phyloP scores from a whole-genome alignment of 2,888 invertebrate species.

The Orgyia antiqua region DNA sequence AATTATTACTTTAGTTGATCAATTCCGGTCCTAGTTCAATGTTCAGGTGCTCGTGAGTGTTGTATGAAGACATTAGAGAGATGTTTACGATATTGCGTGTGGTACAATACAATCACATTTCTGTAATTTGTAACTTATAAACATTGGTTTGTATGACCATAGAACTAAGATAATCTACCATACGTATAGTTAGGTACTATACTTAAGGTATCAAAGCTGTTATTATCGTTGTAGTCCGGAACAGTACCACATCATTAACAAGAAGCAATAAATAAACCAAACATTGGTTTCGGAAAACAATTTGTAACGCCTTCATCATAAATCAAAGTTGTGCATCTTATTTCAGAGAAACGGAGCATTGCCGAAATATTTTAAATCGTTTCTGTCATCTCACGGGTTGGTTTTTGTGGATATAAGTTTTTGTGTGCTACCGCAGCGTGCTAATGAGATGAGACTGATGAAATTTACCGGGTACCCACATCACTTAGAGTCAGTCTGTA shows the following conservation, averaged over 20 bases:
- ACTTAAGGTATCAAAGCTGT: constrained; percentile 15
- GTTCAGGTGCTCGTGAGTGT: constrained; percentile 44
- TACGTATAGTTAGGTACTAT: constrained; percentile 27
- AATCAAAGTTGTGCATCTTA: constrained; percentile 62
- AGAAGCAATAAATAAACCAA: constrained; percentile 46
- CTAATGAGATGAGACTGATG: constrained; percentile 54
- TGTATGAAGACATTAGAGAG: constrained; percentile 71
- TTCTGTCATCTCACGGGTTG: constrained; percentile 60
- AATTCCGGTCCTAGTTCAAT: constrained; percentile 48
- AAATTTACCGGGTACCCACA: constrained; percentile 13
- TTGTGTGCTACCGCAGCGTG: constrained; percentile 48
- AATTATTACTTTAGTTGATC: constrained; percentile 64
- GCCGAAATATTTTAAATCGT: constrained; percentile 70
- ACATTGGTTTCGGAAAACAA: constrained; percentile 52
- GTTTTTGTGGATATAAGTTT: constrained; percentile 53
- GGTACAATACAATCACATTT: constrained; percentile 55
- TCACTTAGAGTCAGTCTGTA: constrained; percentile 3
- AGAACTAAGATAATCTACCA: constrained; percentile 36
- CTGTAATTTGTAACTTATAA: constrained; percentile 55
- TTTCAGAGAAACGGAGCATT: constrained; percentile 65
- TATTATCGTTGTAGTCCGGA: constrained; percentile 16
- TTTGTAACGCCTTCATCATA: constrained; percentile 65
- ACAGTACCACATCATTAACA: constrained; percentile 30
- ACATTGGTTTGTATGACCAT: constrained; percentile 37
- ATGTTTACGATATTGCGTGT: constrained; percentile 68